Evolutionary conservation across 2,888 invertebrate genomes (phyloP).

Genomic region (Crematogaster levior): DNA sequence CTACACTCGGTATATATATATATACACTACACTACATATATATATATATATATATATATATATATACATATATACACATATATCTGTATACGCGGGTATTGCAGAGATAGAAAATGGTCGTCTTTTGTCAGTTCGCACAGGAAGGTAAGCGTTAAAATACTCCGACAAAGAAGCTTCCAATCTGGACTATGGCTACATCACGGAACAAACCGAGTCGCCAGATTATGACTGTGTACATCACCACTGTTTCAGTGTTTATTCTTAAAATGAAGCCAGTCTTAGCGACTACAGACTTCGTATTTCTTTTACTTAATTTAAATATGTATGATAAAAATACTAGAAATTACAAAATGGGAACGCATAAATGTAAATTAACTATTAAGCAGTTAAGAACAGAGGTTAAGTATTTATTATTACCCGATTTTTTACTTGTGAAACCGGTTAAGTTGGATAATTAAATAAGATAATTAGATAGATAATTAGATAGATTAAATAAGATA

Average conservation of each 20-base stretch:
- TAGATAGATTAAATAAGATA: neutral
- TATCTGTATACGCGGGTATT: neutral
- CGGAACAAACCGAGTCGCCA: constrained; percentile 17
- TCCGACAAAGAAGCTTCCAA: constrained; percentile 37
- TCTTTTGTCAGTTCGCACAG: constrained; percentile 39
- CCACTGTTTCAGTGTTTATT: neutral
- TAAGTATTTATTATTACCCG: constrained; percentile 9
- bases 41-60: neutral
- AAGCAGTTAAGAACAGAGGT: neutral
- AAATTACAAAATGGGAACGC: neutral
- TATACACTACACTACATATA: too few relatives aligned
- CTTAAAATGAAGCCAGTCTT: neutral
- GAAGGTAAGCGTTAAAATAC: constrained; percentile 42
- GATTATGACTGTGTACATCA: constrained; percentile 19
- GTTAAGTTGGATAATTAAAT: neutral
- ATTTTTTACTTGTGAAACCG: too few relatives aligned
- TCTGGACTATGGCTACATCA: neutral
- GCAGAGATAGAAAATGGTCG: constrained; percentile 51
- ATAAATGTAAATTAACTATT: neutral
- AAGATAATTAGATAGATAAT: neutral
- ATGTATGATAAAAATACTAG: neutral
- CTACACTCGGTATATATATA: too few relatives aligned
- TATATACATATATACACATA: neutral
- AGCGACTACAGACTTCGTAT: neutral
- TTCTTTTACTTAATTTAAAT: constrained; percentile 3